Percentiles rank a stretch among this genome's conserved stretches.
Conservation (phyloP, 2,888 invertebrate genomes). For the Yponomeuta sedellus region DNA sequence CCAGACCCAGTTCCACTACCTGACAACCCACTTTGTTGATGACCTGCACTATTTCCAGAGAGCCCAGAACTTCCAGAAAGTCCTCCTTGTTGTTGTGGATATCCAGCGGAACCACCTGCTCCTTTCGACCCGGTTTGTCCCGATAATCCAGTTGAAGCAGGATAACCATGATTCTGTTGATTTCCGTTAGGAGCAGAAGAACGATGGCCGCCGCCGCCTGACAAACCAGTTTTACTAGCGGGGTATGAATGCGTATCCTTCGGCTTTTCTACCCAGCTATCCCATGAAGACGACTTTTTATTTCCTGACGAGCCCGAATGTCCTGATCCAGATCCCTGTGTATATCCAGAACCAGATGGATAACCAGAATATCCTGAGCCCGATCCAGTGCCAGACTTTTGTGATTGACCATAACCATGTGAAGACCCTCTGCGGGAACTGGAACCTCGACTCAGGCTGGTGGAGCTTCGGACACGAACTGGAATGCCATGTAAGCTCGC, state of each 20-base stretch:
- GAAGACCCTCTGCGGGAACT: background rate
- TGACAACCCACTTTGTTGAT: conserved; percentile 18
- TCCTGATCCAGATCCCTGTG: background rate
- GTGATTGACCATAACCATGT: background rate
- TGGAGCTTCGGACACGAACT: background rate
- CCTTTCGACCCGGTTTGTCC: conserved; percentile 5
- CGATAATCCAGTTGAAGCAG: conserved; percentile 18
- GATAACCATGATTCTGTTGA: conserved; percentile 19
- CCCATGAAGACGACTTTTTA: conserved; percentile 47
- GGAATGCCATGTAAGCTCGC: conserved; percentile 31
- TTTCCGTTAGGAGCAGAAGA: conserved; percentile 26
- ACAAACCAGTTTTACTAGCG: conserved; percentile 29
- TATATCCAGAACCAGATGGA: background rate
- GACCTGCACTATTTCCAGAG: conserved; percentile 11
- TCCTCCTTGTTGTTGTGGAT: conserved; percentile 14
- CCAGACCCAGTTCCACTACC: conserved; percentile 24
- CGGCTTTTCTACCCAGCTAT: conserved; percentile 58
- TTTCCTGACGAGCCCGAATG: conserved; percentile 16
- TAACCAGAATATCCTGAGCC: conserved; percentile 10
- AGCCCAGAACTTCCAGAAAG: conserved; percentile 15
- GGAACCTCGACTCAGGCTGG: background rate
- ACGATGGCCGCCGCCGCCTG: conserved; percentile 29
- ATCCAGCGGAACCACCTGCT: conserved; percentile 10
- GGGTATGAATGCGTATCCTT: conserved; percentile 34
- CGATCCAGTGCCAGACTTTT: background rate